phyloP scores from a whole-genome alignment of 1,140 invertebrate genomes.

The Polypedilum pembai region DNA sequence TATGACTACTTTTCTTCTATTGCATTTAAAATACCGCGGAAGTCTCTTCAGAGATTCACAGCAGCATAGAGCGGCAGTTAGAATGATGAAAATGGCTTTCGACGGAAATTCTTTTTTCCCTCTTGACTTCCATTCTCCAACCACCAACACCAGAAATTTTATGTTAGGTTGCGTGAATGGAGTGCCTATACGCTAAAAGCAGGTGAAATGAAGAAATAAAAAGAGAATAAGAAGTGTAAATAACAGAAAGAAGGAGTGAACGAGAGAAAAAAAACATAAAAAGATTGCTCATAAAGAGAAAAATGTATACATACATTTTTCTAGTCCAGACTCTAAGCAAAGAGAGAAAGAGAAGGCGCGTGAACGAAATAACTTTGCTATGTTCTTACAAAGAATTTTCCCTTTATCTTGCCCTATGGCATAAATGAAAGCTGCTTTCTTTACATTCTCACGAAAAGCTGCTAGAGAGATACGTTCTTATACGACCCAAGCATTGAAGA shows the following conservation, averaged over 20 bases:
- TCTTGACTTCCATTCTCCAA: background rate
- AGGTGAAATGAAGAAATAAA: background rate
- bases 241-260: background rate
- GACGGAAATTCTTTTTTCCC: background rate
- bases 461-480: background rate
- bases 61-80: background rate
- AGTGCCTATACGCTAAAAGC: background rate
- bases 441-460: background rate
- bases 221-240: background rate
- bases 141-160: background rate
- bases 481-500: background rate
- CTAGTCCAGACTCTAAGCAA: background rate
- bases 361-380: background rate
- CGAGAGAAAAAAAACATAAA: background rate
- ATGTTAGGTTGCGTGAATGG: background rate
- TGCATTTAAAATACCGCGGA: background rate
- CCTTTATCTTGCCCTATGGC: background rate
- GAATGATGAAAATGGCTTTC: background rate
- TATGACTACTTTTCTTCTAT: background rate
- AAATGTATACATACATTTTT: too few relatives aligned
- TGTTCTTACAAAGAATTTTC: background rate
- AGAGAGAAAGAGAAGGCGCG: background rate
- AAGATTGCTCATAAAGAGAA: background rate
- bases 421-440: background rate
- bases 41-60: background rate